Conservation (phyloP, 2,888 invertebrate genomes). For the Sisyra terminalis region DNA sequence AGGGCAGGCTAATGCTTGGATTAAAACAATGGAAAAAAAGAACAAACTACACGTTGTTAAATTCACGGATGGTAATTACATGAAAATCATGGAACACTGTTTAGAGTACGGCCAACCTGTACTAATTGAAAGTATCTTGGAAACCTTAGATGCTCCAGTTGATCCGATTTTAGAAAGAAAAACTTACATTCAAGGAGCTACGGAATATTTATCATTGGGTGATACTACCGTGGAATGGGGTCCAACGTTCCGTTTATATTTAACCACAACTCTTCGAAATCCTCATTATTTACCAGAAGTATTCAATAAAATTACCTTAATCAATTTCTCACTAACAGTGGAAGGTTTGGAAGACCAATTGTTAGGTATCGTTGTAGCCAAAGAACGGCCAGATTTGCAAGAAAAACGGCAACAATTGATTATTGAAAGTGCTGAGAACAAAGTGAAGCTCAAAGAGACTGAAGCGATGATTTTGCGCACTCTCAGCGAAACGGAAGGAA, state of each 20-base stretch:
- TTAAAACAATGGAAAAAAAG: slow-evolving; percentile 64
- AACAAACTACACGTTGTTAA: slow-evolving; percentile 54
- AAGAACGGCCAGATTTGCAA: slow-evolving; percentile 71
- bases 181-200: slow-evolving; percentile 56
- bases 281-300: slow-evolving; percentile 76
- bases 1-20: slow-evolving; percentile 74
- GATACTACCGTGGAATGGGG: slow-evolving; percentile 65
- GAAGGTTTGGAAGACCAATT: slow-evolving; percentile 73
- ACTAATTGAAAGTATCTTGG: slow-evolving; percentile 58
- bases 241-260: slow-evolving; percentile 56
- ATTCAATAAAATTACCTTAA: slow-evolving; percentile 64
- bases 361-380: slow-evolving; percentile 68
- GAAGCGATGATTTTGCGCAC: slow-evolving; percentile 81
- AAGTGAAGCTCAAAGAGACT: slow-evolving; percentile 62
- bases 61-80: slow-evolving; percentile 57
- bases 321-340: slow-evolving; percentile 70
- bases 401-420: slow-evolving; percentile 64
- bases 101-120: slow-evolving; percentile 63
- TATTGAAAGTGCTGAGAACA: slow-evolving; percentile 63
- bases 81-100: slow-evolving; percentile 56
- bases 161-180: slow-evolving; percentile 61
- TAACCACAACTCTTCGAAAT: slow-evolving; percentile 69
- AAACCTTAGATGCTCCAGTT: slow-evolving; percentile 61
- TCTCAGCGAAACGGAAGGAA: slow-evolving; percentile 64
- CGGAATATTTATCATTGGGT: slow-evolving; percentile 58